A percentile compares a stretch with the other conserved stretches of the same genome.
phyloP scores from a whole-genome alignment of 2,888 invertebrate species.

The Myathropa florea region DNA sequence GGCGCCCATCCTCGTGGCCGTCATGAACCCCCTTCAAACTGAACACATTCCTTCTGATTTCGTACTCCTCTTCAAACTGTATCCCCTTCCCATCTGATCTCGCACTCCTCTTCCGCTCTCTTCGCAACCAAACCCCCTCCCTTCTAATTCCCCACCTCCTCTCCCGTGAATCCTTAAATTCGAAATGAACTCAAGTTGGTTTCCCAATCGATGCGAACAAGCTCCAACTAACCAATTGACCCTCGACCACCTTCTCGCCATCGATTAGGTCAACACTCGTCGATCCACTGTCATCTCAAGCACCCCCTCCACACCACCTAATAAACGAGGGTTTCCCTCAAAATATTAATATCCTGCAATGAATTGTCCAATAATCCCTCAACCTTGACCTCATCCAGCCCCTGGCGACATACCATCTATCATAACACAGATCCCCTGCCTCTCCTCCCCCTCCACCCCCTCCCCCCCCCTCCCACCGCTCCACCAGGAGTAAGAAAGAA shows the following conservation, averaged over 20 bases:
- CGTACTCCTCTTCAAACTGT: too few relatives aligned
- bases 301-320: not conserved
- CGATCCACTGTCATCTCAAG: not conserved
- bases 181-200: not conserved
- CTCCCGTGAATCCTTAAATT: not conserved
- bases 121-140: not conserved
- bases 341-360: slow-evolving; percentile 58
- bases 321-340: not conserved
- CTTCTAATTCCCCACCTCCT: not conserved
- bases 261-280: not conserved
- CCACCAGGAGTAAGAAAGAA: not conserved
- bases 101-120: not conserved
- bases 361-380: slow-evolving; percentile 56
- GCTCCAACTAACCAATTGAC: not conserved
- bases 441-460: slow-evolving; percentile 7
- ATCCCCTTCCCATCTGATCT: too few relatives aligned
- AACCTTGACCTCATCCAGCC: slow-evolving; percentile 61
- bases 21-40: too few relatives aligned
- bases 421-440: slow-evolving; percentile 38
- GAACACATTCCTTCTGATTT: too few relatives aligned
- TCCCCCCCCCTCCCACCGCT: not conserved
- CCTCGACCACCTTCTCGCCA: not conserved
- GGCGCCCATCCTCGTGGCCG: too few relatives aligned
- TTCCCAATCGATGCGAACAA: not conserved
- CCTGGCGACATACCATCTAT: slow-evolving; percentile 49